These are phyloP conservation scores for Arnoldichthys spilopterus DNA, from an alignment of 2,797 vertebrate species.

Conservation along the genomic window DNA sequence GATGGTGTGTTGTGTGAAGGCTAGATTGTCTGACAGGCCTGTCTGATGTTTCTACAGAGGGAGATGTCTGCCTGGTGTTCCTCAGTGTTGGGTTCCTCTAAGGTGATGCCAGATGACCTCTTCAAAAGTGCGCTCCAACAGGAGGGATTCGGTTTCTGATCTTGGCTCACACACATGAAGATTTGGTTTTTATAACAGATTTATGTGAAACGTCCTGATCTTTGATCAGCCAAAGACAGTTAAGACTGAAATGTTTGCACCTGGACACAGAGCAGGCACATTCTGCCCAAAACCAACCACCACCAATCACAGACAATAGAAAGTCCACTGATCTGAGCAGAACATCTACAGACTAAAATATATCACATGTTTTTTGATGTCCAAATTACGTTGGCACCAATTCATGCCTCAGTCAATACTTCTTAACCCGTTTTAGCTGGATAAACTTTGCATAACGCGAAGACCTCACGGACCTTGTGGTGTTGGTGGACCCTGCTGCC, in stretches of 20 bases:
- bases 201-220: not conserved
- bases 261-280: not conserved
- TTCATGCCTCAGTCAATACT: too few species aligned
- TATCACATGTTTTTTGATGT: too few species aligned
- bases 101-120: constrained; percentile 7
- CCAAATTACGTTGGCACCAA: too few species aligned
- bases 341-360: not conserved
- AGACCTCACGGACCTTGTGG: too few species aligned
- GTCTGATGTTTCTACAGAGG: constrained; percentile 18
- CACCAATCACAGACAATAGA: too few species aligned
- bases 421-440: too few species aligned
- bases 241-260: not conserved
- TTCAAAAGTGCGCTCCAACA: not conserved
- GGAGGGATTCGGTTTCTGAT: too few species aligned
- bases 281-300: not conserved
- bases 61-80: not conserved
- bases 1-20: constrained; percentile 6
- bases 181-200: not conserved
- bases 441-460: too few species aligned
- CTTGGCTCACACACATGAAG: not conserved
- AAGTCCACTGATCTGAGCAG: not conserved
- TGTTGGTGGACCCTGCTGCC: too few species aligned
- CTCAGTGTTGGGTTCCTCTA: not conserved
- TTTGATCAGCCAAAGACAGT: not conserved
- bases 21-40: not conserved